phyloP scores from a whole-genome alignment of 2,888 invertebrate genomes.

The Napeogenes inachia region DNA sequence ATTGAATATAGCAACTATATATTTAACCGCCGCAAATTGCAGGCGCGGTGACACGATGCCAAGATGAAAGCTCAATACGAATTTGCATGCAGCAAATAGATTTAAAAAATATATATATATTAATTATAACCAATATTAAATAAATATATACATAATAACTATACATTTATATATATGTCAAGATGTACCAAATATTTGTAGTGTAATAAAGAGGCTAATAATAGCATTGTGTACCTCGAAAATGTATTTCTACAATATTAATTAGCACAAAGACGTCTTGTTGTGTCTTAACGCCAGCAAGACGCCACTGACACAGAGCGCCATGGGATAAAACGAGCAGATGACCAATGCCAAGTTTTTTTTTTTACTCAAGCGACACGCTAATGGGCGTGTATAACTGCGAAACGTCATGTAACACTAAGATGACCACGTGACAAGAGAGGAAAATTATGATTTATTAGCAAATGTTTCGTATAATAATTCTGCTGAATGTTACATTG shows the following conservation, averaged over 20 bases:
- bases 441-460: conserved; percentile 14
- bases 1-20: conserved; percentile 17
- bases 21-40: conserved; percentile 24
- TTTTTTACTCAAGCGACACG: conserved; percentile 43
- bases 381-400: conserved; percentile 48
- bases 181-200: too few relatives aligned
- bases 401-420: conserved; percentile 43
- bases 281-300: conserved; percentile 33
- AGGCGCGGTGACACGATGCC: conserved; percentile 15
- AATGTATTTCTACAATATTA: conserved; percentile 1
- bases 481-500: conserved; percentile 5
- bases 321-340: conserved; percentile 51
- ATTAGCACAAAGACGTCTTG: conserved; percentile 23
- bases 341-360: conserved; percentile 61
- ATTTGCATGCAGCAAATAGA: conserved; percentile 8
- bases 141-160: too few relatives aligned
- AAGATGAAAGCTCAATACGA: conserved; percentile 19
- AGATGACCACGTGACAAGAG: conserved; percentile 30
- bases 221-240: too few relatives aligned
- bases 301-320: conserved; percentile 52
- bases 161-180: too few relatives aligned
- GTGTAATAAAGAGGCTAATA: too few relatives aligned
- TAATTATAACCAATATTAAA: too few relatives aligned
- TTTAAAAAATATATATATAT: too few relatives aligned
- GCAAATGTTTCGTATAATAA: conserved; percentile 12